Base-by-base conservation (phyloP, 2,113 vertebrate species). In the Apteryx owenii region DNA sequence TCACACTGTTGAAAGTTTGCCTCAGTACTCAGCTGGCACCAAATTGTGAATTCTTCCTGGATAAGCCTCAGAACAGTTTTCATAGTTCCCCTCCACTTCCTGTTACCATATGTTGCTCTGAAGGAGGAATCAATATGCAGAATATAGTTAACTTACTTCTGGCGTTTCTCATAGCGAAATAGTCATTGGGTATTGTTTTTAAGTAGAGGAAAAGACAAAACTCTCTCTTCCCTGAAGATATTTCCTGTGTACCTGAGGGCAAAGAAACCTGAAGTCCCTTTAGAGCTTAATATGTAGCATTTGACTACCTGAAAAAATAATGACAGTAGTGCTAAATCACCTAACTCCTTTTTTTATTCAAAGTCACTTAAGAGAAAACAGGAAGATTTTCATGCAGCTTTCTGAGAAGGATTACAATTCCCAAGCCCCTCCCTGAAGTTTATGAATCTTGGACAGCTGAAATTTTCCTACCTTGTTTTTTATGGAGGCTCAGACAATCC, bases 381-480 rank as follows among this genome's bases (percentile, higher is more conserved):
- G 61, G 23, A 89, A 68, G 4, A 42, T 81, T 81, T 86, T 81
- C 8, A 10, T 79, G 12, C 81, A 38, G 44, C 44, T 88, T 88
- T 83, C 73, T 93, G 77, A 22, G 53, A 66, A 89, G 46, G 9
- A 38, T 68, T 86, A 20, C 23, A 48, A 25, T 62, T 86, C 51
- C 19, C 5, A 3, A 94, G 31, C 36, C 40, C 42, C 90, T 86
- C 4, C 1, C 77, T 69, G 62, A 76, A 61, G 51, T 28, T 88
- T 79, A 31, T 48, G 38, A 83, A 51, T 83, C 42, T 93, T 85
- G 81, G 73, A 81, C 58, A 85, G 58, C 25, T 69, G 80, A 78
- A 46, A 76, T 95, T 93, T 84, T 94, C 85, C 77, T 86, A 3
- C 46, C 51, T 79, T 96, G 53, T 71, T 93, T 95, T 93, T 93